phyloP scores from a whole-genome alignment of 2,797 vertebrate species.

The Eurystomus glaucurus region DNA sequence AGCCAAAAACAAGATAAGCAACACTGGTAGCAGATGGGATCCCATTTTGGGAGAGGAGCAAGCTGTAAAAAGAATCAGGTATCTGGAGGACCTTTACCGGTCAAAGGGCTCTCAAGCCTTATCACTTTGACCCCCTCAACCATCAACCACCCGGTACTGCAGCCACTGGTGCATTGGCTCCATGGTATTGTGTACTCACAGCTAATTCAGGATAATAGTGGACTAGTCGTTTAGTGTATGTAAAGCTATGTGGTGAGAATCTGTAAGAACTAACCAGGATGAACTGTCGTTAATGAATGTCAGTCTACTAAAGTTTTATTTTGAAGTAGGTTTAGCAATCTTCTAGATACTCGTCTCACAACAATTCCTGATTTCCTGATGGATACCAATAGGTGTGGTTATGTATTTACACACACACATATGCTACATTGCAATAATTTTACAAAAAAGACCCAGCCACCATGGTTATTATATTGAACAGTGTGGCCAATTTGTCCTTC shows the following conservation, averaged over 20 bases:
- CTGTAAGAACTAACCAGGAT: background rate
- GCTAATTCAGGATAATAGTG: background rate
- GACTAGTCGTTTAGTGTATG: background rate
- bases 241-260: background rate
- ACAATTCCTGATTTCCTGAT: background rate
- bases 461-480: accelerated
- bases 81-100: background rate
- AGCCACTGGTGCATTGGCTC: background rate
- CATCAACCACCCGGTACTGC: accelerated
- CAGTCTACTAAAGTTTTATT: background rate
- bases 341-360: background rate
- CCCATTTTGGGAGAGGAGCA: background rate
- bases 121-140: background rate
- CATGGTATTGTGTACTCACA: background rate
- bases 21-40: background rate
- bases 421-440: background rate
- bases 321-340: background rate
- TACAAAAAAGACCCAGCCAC: background rate
- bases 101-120: background rate
- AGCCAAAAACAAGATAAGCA: background rate
- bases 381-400: background rate
- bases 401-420: background rate
- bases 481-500: background rate
- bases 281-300: background rate
- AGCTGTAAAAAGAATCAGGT: background rate